Base-by-base conservation (phyloP, 2,113 vertebrate species). In the Platysternon megacephalum region DNA sequence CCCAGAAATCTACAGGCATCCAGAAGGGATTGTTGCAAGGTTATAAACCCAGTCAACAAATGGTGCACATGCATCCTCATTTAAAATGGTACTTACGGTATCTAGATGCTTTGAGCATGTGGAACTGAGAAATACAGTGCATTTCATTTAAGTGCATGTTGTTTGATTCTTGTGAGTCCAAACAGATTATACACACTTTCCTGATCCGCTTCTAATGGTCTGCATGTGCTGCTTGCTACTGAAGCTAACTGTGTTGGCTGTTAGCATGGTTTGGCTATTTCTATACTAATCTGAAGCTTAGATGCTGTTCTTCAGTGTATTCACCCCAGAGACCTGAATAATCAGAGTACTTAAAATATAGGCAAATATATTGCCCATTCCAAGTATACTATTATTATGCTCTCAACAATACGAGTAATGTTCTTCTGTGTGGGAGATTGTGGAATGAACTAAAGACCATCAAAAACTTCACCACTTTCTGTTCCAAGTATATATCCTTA, bases 31-130 rank as follows among this genome's bases (percentile, higher is more conserved):
- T 21, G 26, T 1, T 53, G 13, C 53, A 56, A 32, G 35, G 16
- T 8, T 48, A 26, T 1, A 13, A 28, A 39, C 2, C 46, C 65
- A 5, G 1, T 2, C 19, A 79, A 19, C 3, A 4, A 16, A 26
- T n/a, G 1, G 12, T 8, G 3, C n/a, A 32, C 22, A 32, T 14
- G 3, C 12, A 8, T 8, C 22, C 8, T 39, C 46, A 2, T 2
- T 28, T 35, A 39, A 68, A 21, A 46, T 76, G 42, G 11, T 76
- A 46, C 12, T 21, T 5, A 35, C 65, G 4, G 9, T 10, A 2
- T 9, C 1, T 1, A 6, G 28, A 4, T n/a, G 16, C 28, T n/a
- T 44, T 39, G 48, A 9, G 11, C 22, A 44, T 76, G 24, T 39
- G 29, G 72, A n/a, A 2, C 26, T 14, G 0, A 1, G 61, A 49